Percentiles rank a stretch among this genome's conserved stretches.
Conservation (phyloP, 1,140 invertebrate genomes). For the Cherax quadricarinatus region DNA sequence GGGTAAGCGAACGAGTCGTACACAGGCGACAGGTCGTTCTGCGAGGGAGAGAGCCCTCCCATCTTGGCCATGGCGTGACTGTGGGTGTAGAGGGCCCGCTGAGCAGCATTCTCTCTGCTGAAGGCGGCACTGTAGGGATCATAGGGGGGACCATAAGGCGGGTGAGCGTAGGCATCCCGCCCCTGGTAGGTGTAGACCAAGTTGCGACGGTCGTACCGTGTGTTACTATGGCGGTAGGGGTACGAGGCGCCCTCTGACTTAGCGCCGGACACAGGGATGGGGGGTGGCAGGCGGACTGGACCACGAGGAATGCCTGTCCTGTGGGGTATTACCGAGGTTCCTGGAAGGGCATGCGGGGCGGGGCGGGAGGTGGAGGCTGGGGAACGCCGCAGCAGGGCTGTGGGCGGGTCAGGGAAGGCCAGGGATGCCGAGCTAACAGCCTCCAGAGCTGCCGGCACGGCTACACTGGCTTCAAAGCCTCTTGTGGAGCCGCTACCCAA, state of each 20-base stretch:
- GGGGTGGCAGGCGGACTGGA: neutral
- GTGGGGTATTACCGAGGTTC: neutral
- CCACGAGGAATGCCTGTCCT: neutral
- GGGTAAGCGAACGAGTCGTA: slow-evolving; percentile 1
- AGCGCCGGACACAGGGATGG: neutral
- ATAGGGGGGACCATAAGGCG: neutral
- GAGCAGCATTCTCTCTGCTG: neutral
- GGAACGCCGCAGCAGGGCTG: neutral
- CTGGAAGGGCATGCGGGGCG: neutral
- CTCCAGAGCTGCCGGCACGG: neutral
- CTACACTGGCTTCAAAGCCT: neutral
- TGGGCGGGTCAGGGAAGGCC: neutral
- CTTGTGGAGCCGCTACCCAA: neutral
- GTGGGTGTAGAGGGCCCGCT: neutral
- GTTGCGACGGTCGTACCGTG: neutral
- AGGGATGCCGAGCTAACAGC: neutral
- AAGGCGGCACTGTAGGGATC: neutral
- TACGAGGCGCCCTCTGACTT: neutral
- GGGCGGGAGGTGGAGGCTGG: neutral
- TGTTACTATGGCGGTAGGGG: neutral
- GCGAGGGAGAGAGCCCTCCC: neutral
- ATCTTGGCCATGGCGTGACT: neutral
- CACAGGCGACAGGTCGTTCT: neutral
- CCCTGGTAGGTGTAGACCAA: neutral
- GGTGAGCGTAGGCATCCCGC: neutral